A percentile compares a stretch with the other conserved stretches of the same genome.
Conservation (phyloP, 2,797 vertebrate species). For the Tolypeutes matacus region DNA sequence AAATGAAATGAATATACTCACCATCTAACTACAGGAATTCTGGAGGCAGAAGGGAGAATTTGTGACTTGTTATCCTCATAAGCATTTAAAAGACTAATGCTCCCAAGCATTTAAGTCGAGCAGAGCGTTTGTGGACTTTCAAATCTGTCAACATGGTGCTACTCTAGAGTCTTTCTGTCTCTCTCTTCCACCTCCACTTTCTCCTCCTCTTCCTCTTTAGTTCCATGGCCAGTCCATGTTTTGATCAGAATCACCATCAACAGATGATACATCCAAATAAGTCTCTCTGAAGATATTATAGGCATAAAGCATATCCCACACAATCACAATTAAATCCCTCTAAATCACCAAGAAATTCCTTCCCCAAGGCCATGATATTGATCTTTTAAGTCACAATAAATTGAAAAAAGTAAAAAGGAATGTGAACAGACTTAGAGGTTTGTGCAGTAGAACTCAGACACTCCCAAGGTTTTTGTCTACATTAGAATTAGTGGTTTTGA, state of each 20-base stretch:
- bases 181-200: background rate
- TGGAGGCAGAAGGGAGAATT: background rate
- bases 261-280: background rate
- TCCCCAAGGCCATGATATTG: background rate
- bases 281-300: background rate
- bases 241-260: background rate
- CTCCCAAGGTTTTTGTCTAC: background rate
- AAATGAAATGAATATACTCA: background rate
- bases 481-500: slow-evolving; percentile 24
- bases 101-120: background rate
- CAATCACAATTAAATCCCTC: background rate
- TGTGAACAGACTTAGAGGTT: background rate
- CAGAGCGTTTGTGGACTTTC: background rate
- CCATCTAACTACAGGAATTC: background rate
- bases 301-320: background rate
- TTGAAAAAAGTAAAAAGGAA: background rate
- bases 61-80: background rate
- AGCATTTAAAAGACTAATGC: background rate
- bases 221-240: background rate
- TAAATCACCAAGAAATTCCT: background rate
- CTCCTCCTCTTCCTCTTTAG: background rate
- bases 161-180: background rate
- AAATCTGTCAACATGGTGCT: background rate
- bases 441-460: background rate
- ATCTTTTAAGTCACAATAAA: background rate